Percentiles rank a stretch among this genome's conserved stretches.
Conservation (phyloP, 1,140 invertebrate genomes). For the Heliconius hermathena region DNA sequence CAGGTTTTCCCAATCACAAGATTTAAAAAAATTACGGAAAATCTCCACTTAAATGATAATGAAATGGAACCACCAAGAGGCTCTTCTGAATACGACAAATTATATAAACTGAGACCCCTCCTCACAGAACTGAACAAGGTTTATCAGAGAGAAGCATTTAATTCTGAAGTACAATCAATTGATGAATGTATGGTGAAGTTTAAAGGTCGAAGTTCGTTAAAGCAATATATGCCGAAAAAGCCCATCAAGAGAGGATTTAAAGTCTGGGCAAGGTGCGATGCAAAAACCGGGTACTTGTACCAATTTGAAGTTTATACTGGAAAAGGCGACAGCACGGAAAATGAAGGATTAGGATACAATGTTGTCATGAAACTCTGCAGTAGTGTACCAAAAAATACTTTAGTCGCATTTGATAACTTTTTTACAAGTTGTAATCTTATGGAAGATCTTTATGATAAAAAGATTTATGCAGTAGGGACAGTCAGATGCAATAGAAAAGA, state of each 20-base stretch:
- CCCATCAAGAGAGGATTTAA: slow-evolving; percentile 56
- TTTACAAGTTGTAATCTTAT: slow-evolving; percentile 43
- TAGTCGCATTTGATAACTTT: slow-evolving; percentile 48
- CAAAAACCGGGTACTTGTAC: slow-evolving; percentile 40
- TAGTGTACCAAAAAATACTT: slow-evolving; percentile 36
- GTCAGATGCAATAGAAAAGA: slow-evolving; percentile 47
- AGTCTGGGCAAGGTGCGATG: slow-evolving; percentile 46
- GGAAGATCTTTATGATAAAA: slow-evolving; percentile 44
- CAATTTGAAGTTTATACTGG: slow-evolving; percentile 42
- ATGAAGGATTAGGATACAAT: slow-evolving; percentile 45
- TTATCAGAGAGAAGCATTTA: slow-evolving; percentile 40
- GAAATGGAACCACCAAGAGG: slow-evolving; percentile 40
- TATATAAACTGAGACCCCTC: slow-evolving; percentile 45
- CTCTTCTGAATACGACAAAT: slow-evolving; percentile 41
- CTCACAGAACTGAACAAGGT: slow-evolving; percentile 44
- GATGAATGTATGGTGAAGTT: slow-evolving; percentile 54
- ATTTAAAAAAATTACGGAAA: slow-evolving; percentile 49
- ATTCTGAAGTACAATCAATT: slow-evolving; percentile 38
- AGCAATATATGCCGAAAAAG: slow-evolving; percentile 54
- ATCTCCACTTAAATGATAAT: slow-evolving; percentile 47
- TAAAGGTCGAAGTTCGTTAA: slow-evolving; percentile 48
- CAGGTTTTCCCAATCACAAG: slow-evolving; percentile 35
- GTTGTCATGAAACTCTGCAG: slow-evolving; percentile 39
- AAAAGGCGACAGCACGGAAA: slow-evolving; percentile 39
- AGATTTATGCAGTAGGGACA: slow-evolving; percentile 48